These are phyloP conservation scores for Andrena minutula DNA, from an alignment of 2,888 invertebrate genomes.

Conservation along the genomic window DNA sequence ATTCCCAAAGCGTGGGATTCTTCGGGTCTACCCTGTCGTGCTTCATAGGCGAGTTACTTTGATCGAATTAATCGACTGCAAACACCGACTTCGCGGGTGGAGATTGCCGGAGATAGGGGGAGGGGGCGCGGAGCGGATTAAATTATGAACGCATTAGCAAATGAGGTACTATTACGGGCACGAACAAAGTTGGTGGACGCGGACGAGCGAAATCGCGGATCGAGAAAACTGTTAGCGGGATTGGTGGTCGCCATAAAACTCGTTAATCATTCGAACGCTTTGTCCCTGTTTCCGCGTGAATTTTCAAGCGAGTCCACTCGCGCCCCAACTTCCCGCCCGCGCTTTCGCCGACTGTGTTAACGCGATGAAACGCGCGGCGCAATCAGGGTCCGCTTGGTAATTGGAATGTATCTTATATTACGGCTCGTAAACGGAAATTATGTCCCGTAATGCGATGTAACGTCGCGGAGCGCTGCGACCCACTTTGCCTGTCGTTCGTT, in stretches of 20 bases:
- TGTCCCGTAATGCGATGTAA: constrained; percentile 31
- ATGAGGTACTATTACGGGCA: constrained; percentile 64
- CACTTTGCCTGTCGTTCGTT: constrained; percentile 20
- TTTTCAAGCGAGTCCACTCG: constrained; percentile 34
- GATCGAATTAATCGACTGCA: constrained; percentile 56
- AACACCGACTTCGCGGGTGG: constrained; percentile 13
- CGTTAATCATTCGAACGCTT: constrained; percentile 60
- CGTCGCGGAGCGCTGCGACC: constrained; percentile 31
- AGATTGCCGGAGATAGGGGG: not conserved
- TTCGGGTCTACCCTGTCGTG: not conserved
- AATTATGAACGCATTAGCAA: constrained; percentile 72
- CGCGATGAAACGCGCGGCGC: constrained; percentile 25
- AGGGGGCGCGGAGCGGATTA: constrained; percentile 41
- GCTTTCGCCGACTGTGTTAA: constrained; percentile 25
- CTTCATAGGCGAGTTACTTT: constrained; percentile 48
- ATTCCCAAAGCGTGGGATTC: not conserved
- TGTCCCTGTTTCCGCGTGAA: constrained; percentile 21
- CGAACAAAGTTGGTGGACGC: constrained; percentile 61
- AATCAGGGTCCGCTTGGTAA: constrained; percentile 35
- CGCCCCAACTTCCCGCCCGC: constrained; percentile 9
- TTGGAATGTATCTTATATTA: constrained; percentile 30
- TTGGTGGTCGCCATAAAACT: constrained; percentile 66
- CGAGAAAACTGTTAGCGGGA: constrained; percentile 64
- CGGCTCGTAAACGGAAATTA: constrained; percentile 49
- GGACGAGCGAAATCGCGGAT: constrained; percentile 52